A percentile compares a stretch with the other conserved stretches of the same genome.
Conservation (phyloP, 2,797 vertebrate genomes). For the Neopelma chrysocephalum region DNA sequence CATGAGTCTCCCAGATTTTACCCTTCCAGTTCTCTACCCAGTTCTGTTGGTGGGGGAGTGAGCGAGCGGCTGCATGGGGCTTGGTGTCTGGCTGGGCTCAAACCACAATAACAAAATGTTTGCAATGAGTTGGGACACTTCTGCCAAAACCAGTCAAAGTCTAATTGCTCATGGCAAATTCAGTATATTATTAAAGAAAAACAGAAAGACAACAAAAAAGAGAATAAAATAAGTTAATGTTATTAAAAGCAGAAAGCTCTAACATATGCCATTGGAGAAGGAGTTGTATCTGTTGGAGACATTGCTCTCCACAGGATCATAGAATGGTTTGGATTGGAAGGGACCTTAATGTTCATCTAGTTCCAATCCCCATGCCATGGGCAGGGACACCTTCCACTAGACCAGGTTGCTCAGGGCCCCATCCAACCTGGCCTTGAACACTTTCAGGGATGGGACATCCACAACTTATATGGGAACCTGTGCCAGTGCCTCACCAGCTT, state of each 20-base stretch:
- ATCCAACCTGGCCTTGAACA: background rate
- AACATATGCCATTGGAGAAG: background rate
- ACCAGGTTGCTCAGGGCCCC: background rate
- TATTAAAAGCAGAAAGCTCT: background rate
- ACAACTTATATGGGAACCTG: background rate
- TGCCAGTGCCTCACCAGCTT: background rate
- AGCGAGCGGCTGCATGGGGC: rapidly evolving
- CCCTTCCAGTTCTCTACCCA: background rate
- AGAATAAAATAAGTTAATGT: background rate
- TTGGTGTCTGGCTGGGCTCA: background rate
- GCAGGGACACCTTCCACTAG: background rate
- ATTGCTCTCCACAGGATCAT: background rate
- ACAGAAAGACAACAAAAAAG: background rate
- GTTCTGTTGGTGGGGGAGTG: background rate
- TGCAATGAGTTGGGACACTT: background rate
- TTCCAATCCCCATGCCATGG: background rate
- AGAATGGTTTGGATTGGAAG: background rate
- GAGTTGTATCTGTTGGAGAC: background rate
- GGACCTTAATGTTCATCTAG: background rate
- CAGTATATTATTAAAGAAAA: background rate
- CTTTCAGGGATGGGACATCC: background rate
- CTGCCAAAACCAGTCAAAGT: background rate
- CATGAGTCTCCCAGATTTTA: background rate
- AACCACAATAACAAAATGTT: background rate
- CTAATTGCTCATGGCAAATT: background rate